Percentiles rank a stretch among this genome's conserved stretches.
These are phyloP conservation scores for Polydesmus complanatus DNA, from an alignment of 2,888 invertebrate genomes.

Conservation along the genomic window DNA sequence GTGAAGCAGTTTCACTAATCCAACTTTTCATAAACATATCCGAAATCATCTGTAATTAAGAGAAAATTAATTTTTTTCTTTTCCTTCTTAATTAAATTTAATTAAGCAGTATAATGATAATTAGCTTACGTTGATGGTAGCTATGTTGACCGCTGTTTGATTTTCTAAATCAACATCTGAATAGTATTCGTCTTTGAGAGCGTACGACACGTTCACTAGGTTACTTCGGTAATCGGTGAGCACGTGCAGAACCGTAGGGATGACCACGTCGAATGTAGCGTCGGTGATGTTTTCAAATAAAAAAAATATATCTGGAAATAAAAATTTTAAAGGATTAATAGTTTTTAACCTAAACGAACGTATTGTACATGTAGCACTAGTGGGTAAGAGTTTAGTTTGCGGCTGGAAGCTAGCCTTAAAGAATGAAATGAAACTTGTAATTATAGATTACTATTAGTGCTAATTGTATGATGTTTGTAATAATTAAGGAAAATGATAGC, in stretches of 20 bases:
- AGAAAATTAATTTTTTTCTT: neutral
- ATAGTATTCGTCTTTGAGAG: slow-evolving; percentile 12
- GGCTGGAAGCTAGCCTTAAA: no score
- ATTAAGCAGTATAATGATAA: no score
- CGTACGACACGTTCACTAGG: slow-evolving; percentile 12
- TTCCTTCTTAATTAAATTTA: neutral
- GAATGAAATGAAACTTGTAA: no score
- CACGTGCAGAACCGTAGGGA: neutral
- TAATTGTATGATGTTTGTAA: no score
- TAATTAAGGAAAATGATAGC: no score
- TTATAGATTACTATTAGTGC: no score
- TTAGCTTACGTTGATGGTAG: slow-evolving; percentile 5
- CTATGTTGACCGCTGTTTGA: slow-evolving; percentile 2
- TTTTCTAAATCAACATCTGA: neutral
- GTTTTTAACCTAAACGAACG: no score
- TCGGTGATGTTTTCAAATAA: neutral
- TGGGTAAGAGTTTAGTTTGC: no score
- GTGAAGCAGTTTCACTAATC: neutral
- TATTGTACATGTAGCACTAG: no score
- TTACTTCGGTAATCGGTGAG: neutral
- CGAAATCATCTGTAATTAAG: slow-evolving; percentile 6
- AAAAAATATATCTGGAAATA: neutral
- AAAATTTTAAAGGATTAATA: neutral
- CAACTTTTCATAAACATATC: slow-evolving; percentile 9
- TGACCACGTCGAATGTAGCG: neutral